Evolutionary conservation across 2,888 invertebrate genomes (phyloP), one percentile per base, ranked within the genome.

Genomic region (Mimas tiliae): DNA sequence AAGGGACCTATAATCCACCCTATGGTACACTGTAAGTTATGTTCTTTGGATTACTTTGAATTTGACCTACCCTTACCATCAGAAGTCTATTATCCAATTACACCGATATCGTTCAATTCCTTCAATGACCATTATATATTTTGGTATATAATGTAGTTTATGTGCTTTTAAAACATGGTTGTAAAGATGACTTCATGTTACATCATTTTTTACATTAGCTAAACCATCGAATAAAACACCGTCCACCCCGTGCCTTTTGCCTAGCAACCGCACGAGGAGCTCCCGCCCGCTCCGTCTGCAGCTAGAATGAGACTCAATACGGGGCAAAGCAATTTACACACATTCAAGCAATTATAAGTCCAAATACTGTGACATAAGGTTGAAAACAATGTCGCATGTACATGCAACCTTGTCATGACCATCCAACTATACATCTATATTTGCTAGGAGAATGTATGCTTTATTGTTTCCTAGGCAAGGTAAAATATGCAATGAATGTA

Each of bases 231-330:
- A n/a, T 21, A 27, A 42, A 45, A 27, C 53, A 27, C 7, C 11
- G 12, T 27, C 45, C 4, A 27, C 65, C 45, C 62, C 67, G 62
- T 67, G 70, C 65, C 19, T 64, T 75, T 77, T 71, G 76, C 77
- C 69, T 62, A 68, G 78, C 77, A 78, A 79, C 79, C 70, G 64
- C 67, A 72, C 72, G 74, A n/a, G n/a, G 74, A 69, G 69, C 70
- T 50, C 69, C 70, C 52, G 65, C 67, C 55, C 65, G 55, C 27
- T 42, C 68, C 63, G 65, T 65, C 69, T 72, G 71, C 74, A 71
- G 66, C 12, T 21, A 48, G 21, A 33, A 50, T 58, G 34, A 65
- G 19, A 42, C 38, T 55, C 67, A 64, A 16, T 45, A 27, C 52
- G 45, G 9, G 14, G 19, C 19, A 52, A 64, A 21, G 14, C 21